Conservation (phyloP, 2,797 vertebrate species). For the Rousettus madagascariensis region DNA sequence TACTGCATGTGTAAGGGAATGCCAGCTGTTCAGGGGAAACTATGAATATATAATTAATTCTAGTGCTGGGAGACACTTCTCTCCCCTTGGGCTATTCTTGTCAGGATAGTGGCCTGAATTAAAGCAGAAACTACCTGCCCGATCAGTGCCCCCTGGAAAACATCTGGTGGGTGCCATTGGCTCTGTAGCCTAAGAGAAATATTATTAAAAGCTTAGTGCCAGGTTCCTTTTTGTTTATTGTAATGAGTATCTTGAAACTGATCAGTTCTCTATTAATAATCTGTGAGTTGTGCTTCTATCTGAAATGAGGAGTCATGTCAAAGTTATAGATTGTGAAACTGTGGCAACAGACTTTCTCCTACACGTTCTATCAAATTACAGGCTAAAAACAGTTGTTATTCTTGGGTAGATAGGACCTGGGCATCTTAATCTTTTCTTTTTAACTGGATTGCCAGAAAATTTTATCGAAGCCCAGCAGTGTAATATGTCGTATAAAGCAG, state of each 20-base stretch:
- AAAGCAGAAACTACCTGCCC: not conserved
- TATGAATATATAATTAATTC: not conserved
- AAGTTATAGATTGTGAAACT: not conserved
- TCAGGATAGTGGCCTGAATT: not conserved
- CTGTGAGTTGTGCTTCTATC: not conserved
- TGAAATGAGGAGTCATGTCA: not conserved
- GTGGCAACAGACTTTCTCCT: not conserved
- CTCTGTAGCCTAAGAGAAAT: not conserved
- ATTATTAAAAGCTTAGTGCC: not conserved
- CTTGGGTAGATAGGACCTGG: not conserved
- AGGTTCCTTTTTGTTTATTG: not conserved
- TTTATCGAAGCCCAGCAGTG: not conserved
- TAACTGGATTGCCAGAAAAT: not conserved
- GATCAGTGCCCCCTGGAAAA: not conserved
- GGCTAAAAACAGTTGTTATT: not conserved
- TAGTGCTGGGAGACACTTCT: not conserved
- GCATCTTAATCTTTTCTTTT: not conserved
- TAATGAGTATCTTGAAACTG: not conserved
- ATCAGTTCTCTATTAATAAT: not conserved
- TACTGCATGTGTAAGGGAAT: not conserved
- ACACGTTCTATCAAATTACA: not conserved
- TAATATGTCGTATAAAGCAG: constrained; percentile 1
- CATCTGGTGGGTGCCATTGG: not conserved
- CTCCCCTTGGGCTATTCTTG: not conserved
- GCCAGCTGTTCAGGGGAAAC: not conserved